These are phyloP conservation scores for Rissa tridactyla DNA, from an alignment of 2,113 vertebrate genomes.

Conservation along the genomic window DNA sequence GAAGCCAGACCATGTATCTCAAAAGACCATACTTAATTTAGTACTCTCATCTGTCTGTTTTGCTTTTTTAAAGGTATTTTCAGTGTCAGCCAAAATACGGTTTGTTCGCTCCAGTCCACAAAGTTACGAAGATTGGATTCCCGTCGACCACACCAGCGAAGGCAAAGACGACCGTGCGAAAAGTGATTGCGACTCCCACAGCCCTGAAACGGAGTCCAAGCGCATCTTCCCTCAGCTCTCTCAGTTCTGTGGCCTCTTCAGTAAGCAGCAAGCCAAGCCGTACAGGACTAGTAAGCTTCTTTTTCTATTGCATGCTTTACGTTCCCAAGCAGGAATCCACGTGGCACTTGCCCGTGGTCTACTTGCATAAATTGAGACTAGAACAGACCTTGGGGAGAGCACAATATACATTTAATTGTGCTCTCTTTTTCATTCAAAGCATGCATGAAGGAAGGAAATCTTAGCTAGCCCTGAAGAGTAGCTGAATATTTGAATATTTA, in stretches of 20 bases:
- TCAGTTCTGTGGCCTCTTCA: conserved; percentile 95
- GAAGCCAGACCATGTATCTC: background rate
- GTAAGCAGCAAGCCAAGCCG: conserved; percentile 96
- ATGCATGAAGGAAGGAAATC: conserved; percentile 38
- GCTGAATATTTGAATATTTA: background rate
- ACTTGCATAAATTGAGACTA: background rate
- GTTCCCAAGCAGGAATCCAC: background rate
- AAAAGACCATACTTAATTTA: background rate
- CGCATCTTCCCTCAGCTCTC: conserved; percentile 93
- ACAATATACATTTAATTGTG: accelerated
- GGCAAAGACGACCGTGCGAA: conserved; percentile 87
- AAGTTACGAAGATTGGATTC: conserved; percentile 97
- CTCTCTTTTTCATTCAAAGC: conserved; percentile 9
- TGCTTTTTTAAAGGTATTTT: conserved; percentile 84
- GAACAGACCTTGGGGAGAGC: background rate
- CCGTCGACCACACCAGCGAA: conserved; percentile 96
- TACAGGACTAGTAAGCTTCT: conserved; percentile 89
- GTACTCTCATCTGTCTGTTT: background rate
- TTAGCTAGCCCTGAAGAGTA: conserved; percentile 49
- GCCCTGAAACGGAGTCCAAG: conserved; percentile 93
- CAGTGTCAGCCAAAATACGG: conserved; percentile 97
- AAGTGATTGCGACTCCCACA: conserved; percentile 78
- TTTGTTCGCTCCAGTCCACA: conserved; percentile 96
- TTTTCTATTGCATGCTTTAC: conserved; percentile 34
- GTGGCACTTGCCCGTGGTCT: background rate